phyloP scores from a whole-genome alignment of 2,888 invertebrate genomes.

The Deilephila elpenor region DNA sequence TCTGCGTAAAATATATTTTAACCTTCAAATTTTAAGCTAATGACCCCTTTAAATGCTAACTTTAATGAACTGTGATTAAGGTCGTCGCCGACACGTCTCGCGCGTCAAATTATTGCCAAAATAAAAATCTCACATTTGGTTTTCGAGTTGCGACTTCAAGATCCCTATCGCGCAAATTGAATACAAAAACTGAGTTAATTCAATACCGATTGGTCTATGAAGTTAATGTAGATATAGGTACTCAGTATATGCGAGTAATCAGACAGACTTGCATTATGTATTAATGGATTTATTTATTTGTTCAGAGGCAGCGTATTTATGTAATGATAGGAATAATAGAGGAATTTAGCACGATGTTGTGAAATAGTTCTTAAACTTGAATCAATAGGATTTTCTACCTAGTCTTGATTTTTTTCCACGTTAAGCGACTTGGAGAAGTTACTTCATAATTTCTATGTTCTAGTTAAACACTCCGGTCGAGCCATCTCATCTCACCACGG shows the following conservation, averaged over 20 bases:
- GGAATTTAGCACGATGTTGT: too few species aligned
- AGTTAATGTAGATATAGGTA: not conserved
- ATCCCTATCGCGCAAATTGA: not conserved
- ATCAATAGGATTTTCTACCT: too few species aligned
- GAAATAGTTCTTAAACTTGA: too few species aligned
- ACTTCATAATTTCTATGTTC: too few species aligned
- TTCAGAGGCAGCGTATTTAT: too few species aligned
- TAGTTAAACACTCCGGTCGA: too few species aligned
- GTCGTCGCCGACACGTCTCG: conserved; percentile 32
- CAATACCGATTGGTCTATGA: not conserved
- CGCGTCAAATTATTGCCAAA: conserved; percentile 15
- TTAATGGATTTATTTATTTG: not conserved
- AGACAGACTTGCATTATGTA: too few species aligned
- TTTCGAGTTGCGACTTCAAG: not conserved
- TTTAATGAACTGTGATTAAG: conserved; percentile 49
- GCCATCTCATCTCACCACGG: too few species aligned
- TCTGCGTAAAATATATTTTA: conserved; percentile 43
- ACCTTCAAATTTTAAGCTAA: conserved; percentile 50
- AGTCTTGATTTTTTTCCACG: too few species aligned
- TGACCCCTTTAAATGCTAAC: conserved; percentile 50
- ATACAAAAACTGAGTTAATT: not conserved
- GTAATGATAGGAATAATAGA: too few species aligned
- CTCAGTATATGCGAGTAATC: too few species aligned
- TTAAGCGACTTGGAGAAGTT: too few species aligned
- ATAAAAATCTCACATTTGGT: not conserved